phyloP scores from a whole-genome alignment of 2,888 invertebrate genomes.

The Altica lythri region DNA sequence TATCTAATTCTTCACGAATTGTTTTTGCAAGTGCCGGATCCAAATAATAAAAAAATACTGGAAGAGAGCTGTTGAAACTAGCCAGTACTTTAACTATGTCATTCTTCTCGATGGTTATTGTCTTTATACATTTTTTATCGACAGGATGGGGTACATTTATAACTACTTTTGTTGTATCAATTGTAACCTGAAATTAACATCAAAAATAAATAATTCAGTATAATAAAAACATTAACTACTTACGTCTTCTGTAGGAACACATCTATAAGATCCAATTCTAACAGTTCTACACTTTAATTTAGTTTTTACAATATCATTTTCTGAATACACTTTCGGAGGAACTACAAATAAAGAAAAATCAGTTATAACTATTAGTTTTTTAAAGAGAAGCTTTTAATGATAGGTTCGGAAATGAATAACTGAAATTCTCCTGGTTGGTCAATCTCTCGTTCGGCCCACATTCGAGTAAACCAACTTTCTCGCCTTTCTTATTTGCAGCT shows the following conservation, averaged over 20 bases:
- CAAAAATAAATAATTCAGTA: slow-evolving; percentile 15
- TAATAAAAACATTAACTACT: slow-evolving; percentile 23
- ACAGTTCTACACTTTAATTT: slow-evolving; percentile 69
- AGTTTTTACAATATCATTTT: slow-evolving; percentile 27
- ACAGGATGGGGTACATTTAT: slow-evolving; percentile 66
- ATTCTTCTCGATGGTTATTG: slow-evolving; percentile 69
- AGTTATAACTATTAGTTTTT: too few relatives aligned
- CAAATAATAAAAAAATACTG: slow-evolving; percentile 81
- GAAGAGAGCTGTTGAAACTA: slow-evolving; percentile 76
- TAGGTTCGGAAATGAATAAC: too few relatives aligned
- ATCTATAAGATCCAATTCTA: slow-evolving; percentile 84
- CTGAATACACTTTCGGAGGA: slow-evolving; percentile 10
- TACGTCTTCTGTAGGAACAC: slow-evolving; percentile 75
- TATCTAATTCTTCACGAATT: slow-evolving; percentile 72
- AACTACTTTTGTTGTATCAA: slow-evolving; percentile 47
- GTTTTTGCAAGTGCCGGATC: slow-evolving; percentile 69
- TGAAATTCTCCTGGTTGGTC: too few relatives aligned
- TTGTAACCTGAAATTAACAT: slow-evolving; percentile 42
- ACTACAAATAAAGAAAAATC: slow-evolving; percentile 9
- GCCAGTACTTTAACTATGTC: slow-evolving; percentile 77
- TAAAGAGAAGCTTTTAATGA: too few relatives aligned
- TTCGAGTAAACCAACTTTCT: too few relatives aligned
- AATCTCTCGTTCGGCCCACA: too few relatives aligned
- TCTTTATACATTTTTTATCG: slow-evolving; percentile 62
- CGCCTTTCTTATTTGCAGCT: too few relatives aligned